Evolutionary conservation across 2,797 vertebrate species (phyloP).

Genomic region (Ctenochaetus hawaiiensis): DNA sequence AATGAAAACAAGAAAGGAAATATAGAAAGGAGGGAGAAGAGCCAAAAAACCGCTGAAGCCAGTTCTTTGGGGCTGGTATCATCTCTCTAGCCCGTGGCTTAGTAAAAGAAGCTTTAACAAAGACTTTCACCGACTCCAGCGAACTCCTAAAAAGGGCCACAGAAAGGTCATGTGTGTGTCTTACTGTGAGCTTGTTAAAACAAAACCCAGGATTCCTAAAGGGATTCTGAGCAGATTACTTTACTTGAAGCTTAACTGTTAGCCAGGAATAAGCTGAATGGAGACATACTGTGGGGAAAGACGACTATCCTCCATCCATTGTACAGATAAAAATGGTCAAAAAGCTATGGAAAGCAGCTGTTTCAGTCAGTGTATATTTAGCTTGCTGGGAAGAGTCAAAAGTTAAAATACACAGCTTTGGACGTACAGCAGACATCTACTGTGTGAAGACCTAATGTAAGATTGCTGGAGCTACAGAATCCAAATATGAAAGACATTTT

Average conservation of each 20-base stretch:
- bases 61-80: constrained; percentile 54
- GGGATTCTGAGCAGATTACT: constrained; percentile 64
- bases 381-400: constrained; percentile 1
- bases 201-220: constrained; percentile 66
- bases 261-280: constrained; percentile 41
- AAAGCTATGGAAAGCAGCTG: constrained; percentile 21
- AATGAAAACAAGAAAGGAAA: constrained; percentile 7
- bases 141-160: constrained; percentile 64
- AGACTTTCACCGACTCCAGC: constrained; percentile 63
- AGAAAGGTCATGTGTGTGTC: constrained; percentile 67
- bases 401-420: constrained; percentile 2
- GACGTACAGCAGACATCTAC: constrained; percentile 17
- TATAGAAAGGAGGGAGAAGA: constrained; percentile 21
- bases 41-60: constrained; percentile 16
- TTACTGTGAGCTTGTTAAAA: constrained; percentile 76
- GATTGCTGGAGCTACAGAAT: constrained; percentile 20
- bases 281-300: constrained; percentile 7
- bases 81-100: constrained; percentile 65
- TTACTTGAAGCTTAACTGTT: constrained; percentile 54
- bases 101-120: constrained; percentile 73
- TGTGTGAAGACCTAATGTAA: constrained; percentile 2
- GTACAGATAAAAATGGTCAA: constrained; percentile 5
- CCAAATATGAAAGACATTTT: constrained; percentile 42
- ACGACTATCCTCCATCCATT: background rate
- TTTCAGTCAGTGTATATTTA: background rate